phyloP scores from a whole-genome alignment of 2,888 invertebrate genomes.

The Stenurella melanura region DNA sequence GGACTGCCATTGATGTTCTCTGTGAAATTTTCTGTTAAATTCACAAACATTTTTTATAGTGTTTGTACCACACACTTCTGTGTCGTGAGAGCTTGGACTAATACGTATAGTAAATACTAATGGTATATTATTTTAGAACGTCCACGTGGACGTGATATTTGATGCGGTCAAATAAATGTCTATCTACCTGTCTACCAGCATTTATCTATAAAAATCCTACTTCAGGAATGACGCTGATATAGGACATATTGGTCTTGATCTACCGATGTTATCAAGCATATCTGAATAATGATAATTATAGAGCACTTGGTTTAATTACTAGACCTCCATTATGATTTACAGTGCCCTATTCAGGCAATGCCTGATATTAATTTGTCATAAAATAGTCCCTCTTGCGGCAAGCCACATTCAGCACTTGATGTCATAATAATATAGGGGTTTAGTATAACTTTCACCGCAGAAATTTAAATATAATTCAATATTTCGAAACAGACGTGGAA shows the following conservation, averaged over 20 bases:
- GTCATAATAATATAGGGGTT: conserved; percentile 6
- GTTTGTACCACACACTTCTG: too few relatives aligned
- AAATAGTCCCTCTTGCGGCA: conserved; percentile 30
- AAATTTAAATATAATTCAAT: background rate
- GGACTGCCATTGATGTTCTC: too few relatives aligned
- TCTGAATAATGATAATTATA: conserved; percentile 15
- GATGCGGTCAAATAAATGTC: too few relatives aligned
- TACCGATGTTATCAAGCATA: background rate
- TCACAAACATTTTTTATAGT: too few relatives aligned
- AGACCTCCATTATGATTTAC: conserved; percentile 37
- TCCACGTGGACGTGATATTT: too few relatives aligned
- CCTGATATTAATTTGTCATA: conserved; percentile 37
- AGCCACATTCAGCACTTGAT: conserved; percentile 25
- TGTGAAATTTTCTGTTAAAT: too few relatives aligned
- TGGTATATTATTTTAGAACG: too few relatives aligned
- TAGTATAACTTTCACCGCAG: conserved; percentile 6
- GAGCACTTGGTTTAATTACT: conserved; percentile 31
- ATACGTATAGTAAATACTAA: too few relatives aligned
- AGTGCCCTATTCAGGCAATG: conserved; percentile 12
- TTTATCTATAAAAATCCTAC: too few relatives aligned
- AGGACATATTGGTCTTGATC: background rate
- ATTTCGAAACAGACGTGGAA: background rate
- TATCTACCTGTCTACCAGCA: too few relatives aligned
- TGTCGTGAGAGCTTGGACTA: too few relatives aligned
- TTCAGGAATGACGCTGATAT: background rate